These are phyloP conservation scores for Chloropsis cyanopogon DNA, from an alignment of 2,113 vertebrate genomes.

Conservation along the genomic window DNA sequence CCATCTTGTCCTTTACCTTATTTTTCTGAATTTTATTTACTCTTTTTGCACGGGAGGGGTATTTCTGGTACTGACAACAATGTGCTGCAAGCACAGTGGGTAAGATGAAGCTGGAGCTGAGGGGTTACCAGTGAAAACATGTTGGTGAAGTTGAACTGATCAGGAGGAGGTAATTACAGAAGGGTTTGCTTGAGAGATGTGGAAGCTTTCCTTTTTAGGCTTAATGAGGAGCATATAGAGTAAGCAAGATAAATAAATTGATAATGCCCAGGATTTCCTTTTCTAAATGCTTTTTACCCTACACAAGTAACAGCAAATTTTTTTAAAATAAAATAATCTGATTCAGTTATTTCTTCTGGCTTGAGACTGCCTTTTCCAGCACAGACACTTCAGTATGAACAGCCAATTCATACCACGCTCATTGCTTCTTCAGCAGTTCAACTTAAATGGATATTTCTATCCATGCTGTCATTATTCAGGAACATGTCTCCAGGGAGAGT, in stretches of 20 bases:
- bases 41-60: neutral
- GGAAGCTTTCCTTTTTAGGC: neutral
- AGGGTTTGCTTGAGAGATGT: neutral
- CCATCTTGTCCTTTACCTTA: neutral
- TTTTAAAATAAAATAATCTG: neutral
- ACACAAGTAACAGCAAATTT: neutral
- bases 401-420: neutral
- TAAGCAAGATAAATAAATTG: neutral
- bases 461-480: neutral
- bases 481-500: neutral
- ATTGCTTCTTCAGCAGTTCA: neutral
- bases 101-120: neutral
- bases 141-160: neutral
- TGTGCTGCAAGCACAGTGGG: accelerated
- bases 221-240: neutral
- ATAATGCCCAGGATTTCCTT: neutral
- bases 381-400: neutral
- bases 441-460: neutral
- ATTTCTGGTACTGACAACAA: neutral
- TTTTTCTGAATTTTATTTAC: neutral
- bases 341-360: neutral
- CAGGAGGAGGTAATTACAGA: neutral
- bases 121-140: neutral
- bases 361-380: neutral
- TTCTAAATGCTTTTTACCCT: neutral